These are phyloP conservation scores for Kuschelorhynchus macadamiae DNA, from an alignment of 2,888 invertebrate genomes.

Conservation along the genomic window DNA sequence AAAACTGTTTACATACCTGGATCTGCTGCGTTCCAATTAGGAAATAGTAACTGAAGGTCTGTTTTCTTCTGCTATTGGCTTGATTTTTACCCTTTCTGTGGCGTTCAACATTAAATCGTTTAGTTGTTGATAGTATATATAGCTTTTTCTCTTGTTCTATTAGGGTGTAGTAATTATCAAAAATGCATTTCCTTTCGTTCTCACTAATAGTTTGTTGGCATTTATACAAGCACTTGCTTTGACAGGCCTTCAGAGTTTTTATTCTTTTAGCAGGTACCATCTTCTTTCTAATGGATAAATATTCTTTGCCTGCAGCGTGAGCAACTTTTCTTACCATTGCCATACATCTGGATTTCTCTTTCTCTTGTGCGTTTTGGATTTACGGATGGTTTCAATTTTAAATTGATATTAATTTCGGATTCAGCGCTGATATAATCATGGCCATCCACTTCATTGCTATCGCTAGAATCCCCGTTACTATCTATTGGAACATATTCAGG, in stretches of 20 bases:
- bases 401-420: not conserved
- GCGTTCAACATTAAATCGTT: constrained; percentile 9
- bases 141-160: constrained; percentile 1
- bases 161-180: constrained; percentile 4
- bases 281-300: not conserved
- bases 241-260: constrained; percentile 6
- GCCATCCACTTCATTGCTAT: not conserved
- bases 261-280: too few species aligned
- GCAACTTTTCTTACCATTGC: not conserved
- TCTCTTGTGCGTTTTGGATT: constrained; percentile 3
- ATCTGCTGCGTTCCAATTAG: constrained; percentile 7
- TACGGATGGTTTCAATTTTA: too few species aligned
- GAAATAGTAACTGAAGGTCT: constrained; percentile 15
- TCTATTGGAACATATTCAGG: too few species aligned
- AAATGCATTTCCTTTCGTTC: too few species aligned
- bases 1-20: not conserved
- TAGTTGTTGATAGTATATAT: not conserved
- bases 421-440: constrained; percentile 2
- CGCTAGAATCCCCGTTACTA: not conserved
- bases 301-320: too few species aligned
- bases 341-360: not conserved
- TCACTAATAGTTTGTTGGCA: too few species aligned
- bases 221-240: not conserved
- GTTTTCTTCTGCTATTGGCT: constrained; percentile 45
- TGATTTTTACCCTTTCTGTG: constrained; percentile 24